Conservation (phyloP, 2,888 invertebrate genomes). For the Diaphora mendica region DNA sequence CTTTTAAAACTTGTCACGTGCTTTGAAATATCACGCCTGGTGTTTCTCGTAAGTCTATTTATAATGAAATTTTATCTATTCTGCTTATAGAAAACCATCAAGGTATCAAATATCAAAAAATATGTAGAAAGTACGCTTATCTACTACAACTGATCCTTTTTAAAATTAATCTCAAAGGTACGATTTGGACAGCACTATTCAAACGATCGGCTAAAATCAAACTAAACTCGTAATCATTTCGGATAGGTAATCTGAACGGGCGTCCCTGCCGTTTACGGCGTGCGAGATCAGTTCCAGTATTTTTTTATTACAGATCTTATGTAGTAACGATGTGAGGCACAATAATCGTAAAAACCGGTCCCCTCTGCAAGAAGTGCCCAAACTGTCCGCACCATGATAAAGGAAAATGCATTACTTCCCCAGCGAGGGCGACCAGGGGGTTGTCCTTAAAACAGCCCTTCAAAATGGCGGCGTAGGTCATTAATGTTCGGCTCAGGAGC, state of each 20-base stretch:
- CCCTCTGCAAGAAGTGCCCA: constrained; percentile 78
- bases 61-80: constrained; percentile 62
- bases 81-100: constrained; percentile 55
- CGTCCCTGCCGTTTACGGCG: constrained; percentile 57
- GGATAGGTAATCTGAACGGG: constrained; percentile 18
- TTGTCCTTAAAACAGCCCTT: constrained; percentile 78
- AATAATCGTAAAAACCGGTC: constrained; percentile 83
- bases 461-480: constrained; percentile 79
- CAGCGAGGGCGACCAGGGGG: constrained; percentile 67
- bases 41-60: constrained; percentile 68
- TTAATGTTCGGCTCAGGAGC: constrained; percentile 76
- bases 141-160: background rate
- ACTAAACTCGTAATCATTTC: constrained; percentile 23
- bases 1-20: constrained; percentile 65
- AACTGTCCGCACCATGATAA: constrained; percentile 83
- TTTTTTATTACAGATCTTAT: constrained; percentile 73
- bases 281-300: constrained; percentile 65
- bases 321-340: constrained; percentile 74
- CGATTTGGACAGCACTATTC: background rate
- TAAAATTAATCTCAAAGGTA: background rate
- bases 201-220: constrained; percentile 29
- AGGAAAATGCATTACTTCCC: constrained; percentile 86
- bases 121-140: background rate
- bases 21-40: constrained; percentile 71
- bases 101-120: background rate